Percentiles rank a stretch among this genome's conserved stretches.
Evolutionary conservation across 2,113 vertebrate genomes (phyloP).

Genomic region (Oenanthe oenanthe): DNA sequence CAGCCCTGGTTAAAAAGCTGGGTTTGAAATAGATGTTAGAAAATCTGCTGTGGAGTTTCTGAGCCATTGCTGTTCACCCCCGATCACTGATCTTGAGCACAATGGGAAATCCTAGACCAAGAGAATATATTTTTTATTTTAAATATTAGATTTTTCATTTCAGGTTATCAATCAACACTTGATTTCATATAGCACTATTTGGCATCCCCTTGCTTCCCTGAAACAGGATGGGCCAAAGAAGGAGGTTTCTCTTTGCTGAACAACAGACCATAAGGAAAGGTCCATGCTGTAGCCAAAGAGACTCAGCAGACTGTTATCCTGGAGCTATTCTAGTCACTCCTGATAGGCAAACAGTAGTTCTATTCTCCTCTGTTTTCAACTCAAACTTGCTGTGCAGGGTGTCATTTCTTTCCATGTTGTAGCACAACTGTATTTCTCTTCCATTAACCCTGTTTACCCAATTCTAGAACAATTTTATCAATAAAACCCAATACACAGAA

Average conservation of each 20-base stretch:
- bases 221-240: not conserved
- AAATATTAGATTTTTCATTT: not conserved
- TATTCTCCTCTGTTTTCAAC: not conserved
- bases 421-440: not conserved
- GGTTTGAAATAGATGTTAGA: not conserved
- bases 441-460: fast-evolving
- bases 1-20: not conserved
- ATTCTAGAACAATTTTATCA: not conserved
- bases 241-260: not conserved
- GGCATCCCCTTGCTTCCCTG: not conserved
- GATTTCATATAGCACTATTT: not conserved
- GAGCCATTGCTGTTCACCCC: not conserved
- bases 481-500: not conserved
- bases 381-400: not conserved
- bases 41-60: not conserved
- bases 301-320: not conserved
- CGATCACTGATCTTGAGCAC: not conserved
- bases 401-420: not conserved
- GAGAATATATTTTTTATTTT: not conserved
- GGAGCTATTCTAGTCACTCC: not conserved
- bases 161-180: not conserved
- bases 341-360: not conserved
- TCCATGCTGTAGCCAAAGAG: not conserved
- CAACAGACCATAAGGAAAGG: not conserved
- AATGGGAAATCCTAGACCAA: not conserved